phyloP scores from a whole-genome alignment of 2,888 invertebrate genomes.

The Sphaerophoria taeniata region DNA sequence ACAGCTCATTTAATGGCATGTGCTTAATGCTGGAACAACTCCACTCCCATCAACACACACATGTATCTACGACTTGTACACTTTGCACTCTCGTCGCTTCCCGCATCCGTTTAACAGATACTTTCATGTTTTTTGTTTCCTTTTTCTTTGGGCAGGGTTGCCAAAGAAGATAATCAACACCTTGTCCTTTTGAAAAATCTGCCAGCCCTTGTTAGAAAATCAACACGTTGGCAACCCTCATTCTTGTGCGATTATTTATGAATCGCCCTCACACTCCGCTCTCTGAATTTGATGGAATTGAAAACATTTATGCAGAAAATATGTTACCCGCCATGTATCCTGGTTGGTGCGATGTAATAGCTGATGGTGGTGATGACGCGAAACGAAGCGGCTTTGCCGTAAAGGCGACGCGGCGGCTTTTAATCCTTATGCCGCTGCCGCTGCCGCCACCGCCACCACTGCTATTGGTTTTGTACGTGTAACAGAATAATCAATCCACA shows the following conservation, averaged over 20 bases:
- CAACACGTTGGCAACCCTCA: background rate
- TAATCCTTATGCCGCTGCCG: conserved; percentile 54
- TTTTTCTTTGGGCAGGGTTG: conserved; percentile 33
- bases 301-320: conserved; percentile 74
- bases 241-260: conserved; percentile 8
- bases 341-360: background rate
- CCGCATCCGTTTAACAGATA: conserved; percentile 33
- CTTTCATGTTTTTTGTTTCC: conserved; percentile 19
- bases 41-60: conserved; percentile 15
- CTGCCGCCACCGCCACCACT: too few species aligned
- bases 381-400: background rate
- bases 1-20: conserved; percentile 75
- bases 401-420: conserved; percentile 63
- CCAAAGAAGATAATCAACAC: background rate
- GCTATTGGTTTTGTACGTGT: conserved; percentile 61
- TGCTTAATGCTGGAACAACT: conserved; percentile 70
- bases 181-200: background rate
- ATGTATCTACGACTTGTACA: background rate
- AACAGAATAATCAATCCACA: conserved; percentile 69
- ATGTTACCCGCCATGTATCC: conserved; percentile 73
- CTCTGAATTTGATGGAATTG: conserved; percentile 57
- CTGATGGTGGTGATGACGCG: conserved; percentile 29
- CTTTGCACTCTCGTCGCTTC: background rate
- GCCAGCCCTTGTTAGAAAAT: background rate
- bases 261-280: conserved; percentile 11